Conservation (phyloP, 2,797 vertebrate species). For the Phoxinus dragarum region DNA sequence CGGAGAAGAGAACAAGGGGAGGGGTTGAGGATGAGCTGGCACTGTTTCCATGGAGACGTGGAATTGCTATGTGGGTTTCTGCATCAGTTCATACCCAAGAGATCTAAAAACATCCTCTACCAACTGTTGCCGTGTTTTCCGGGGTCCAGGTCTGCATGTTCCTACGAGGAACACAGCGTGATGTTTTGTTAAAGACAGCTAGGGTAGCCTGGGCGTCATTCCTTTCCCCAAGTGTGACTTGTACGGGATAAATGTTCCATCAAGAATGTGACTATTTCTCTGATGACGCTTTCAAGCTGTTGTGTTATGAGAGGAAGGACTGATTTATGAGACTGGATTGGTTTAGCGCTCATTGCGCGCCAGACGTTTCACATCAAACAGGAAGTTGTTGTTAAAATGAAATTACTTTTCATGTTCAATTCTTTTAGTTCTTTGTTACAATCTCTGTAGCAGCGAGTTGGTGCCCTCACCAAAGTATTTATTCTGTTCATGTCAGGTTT, state of each 20-base stretch:
- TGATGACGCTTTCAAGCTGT: background rate
- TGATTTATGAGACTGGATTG: conserved; percentile 14
- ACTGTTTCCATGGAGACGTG: conserved; percentile 55
- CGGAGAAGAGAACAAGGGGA: conserved; percentile 28
- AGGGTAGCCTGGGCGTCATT: background rate
- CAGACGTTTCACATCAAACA: conserved; percentile 16
- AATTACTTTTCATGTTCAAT: background rate
- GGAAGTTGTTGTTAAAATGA: background rate
- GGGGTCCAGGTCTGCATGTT: conserved; percentile 1
- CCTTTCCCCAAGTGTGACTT: background rate
- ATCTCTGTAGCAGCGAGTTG: conserved; percentile 25
- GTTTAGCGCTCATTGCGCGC: background rate
- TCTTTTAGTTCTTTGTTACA: background rate
- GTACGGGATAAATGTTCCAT: conserved; percentile 8
- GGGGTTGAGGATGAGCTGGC: conserved; percentile 24
- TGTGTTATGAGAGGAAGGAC: background rate
- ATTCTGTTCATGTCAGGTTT: conserved; percentile 5
- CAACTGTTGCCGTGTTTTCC: background rate
- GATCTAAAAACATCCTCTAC: conserved; percentile 43
- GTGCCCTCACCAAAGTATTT: conserved; percentile 24
- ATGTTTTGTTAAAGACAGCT: conserved; percentile 16
- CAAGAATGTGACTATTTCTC: conserved; percentile 9
- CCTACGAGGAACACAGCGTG: background rate
- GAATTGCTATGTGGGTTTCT: conserved; percentile 39
- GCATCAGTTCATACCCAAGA: conserved; percentile 42